phyloP scores from a whole-genome alignment of 2,888 invertebrate species.

The Tipula helvola region DNA sequence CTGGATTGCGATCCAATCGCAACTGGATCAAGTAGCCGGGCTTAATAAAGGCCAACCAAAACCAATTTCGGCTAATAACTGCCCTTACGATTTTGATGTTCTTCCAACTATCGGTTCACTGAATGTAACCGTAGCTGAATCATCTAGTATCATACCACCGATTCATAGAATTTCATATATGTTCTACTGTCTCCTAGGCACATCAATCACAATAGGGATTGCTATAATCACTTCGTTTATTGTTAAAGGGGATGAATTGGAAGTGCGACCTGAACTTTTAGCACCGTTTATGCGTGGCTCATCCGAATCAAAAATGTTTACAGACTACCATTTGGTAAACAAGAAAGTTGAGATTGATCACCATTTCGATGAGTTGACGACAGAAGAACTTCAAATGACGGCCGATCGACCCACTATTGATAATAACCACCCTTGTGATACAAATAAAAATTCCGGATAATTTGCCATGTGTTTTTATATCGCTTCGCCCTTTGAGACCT shows the following conservation, averaged over 20 bases:
- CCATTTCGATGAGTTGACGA: not conserved
- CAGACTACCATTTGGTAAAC: not conserved
- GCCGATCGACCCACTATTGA: too few relatives aligned
- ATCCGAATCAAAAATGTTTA: not conserved
- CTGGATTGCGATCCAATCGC: not conserved
- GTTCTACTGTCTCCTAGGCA: not conserved
- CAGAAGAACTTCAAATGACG: too few relatives aligned
- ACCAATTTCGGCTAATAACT: conserved; percentile 35
- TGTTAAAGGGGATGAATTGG: not conserved
- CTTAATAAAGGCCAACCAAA: conserved; percentile 41
- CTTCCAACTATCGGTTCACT: conserved; percentile 47
- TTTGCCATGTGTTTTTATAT: too few relatives aligned
- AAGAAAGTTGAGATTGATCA: not conserved
- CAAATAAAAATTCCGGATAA: too few relatives aligned
- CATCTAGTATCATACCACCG: not conserved
- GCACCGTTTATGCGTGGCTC: not conserved
- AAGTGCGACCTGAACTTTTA: not conserved
- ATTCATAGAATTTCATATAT: not conserved
- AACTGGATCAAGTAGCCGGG: conserved; percentile 44
- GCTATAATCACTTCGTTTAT: not conserved
- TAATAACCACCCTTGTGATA: not conserved
- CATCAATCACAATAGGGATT: not conserved
- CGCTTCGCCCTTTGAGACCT: too few relatives aligned
- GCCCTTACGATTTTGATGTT: conserved; percentile 38
- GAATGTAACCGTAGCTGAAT: conserved; percentile 33